Conservation (phyloP, 2,888 invertebrate genomes). For the Drosophila eohydei region DNA sequence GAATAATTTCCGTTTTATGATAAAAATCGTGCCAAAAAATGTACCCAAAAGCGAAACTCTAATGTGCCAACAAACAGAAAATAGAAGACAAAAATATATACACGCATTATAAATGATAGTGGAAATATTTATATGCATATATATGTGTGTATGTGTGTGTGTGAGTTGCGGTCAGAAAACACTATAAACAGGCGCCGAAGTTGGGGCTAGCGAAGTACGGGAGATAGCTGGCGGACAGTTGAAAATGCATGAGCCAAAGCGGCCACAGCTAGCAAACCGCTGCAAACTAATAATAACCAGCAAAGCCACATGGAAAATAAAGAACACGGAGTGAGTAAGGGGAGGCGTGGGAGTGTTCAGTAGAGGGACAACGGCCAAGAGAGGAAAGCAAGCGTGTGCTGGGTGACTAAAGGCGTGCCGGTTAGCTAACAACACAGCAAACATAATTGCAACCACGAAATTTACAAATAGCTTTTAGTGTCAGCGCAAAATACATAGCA, state of each 20-base stretch:
- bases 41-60: conserved; percentile 35
- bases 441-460: conserved; percentile 81
- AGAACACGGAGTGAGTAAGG: background rate
- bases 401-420: conserved; percentile 25
- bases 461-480: conserved; percentile 82
- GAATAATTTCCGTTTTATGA: conserved; percentile 2
- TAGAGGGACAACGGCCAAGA: background rate
- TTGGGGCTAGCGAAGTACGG: background rate
- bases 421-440: conserved; percentile 69
- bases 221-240: conserved; percentile 1
- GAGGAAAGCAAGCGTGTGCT: background rate
- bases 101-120: conserved; percentile 42
- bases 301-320: conserved; percentile 60
- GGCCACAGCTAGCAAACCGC: conserved; percentile 64
- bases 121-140: conserved; percentile 57
- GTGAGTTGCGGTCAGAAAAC: conserved; percentile 60
- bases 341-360: background rate
- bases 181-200: conserved; percentile 43
- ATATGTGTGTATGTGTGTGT: conserved; percentile 16
- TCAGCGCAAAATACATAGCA: conserved; percentile 68
- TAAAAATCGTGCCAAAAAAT: conserved; percentile 26
- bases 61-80: conserved; percentile 35
- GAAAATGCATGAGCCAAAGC: conserved; percentile 44
- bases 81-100: conserved; percentile 1
- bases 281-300: conserved; percentile 78